These are phyloP conservation scores for Hippopotamyrus pictus DNA, from an alignment of 2,797 vertebrate genomes.

Conservation along the genomic window DNA sequence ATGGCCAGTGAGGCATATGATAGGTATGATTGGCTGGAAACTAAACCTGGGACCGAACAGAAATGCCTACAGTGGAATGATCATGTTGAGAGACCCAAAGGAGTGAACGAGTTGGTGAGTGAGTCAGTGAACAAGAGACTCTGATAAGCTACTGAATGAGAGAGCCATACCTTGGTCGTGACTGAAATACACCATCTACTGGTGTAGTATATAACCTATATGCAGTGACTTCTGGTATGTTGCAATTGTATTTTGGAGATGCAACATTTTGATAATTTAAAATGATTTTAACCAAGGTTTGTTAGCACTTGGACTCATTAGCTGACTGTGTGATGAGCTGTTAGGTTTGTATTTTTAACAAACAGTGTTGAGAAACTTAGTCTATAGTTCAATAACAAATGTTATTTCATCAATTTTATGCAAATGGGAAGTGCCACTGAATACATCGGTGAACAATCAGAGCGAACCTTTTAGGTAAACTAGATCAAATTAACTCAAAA, in stretches of 20 bases:
- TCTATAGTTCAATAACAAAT: background rate
- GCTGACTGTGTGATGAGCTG: background rate
- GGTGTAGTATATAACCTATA: background rate
- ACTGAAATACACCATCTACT: background rate
- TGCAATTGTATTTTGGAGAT: background rate
- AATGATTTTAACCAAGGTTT: background rate
- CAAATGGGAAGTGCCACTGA: background rate
- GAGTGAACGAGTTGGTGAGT: background rate
- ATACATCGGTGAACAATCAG: background rate
- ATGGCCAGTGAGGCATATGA: background rate
- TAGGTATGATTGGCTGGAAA: background rate
- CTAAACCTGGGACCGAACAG: background rate
- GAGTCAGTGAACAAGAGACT: background rate
- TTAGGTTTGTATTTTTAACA: background rate
- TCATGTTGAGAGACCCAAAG: background rate
- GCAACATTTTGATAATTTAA: background rate
- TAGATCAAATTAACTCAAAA: background rate
- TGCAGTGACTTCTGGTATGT: background rate
- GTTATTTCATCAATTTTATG: background rate
- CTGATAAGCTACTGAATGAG: background rate
- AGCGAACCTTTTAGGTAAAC: background rate
- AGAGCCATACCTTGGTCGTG: background rate
- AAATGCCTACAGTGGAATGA: background rate
- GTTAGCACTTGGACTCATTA: background rate
- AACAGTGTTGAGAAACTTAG: background rate